Base-by-base conservation (phyloP, 2,888 invertebrate species). In the Anagyrus pseudococci region DNA sequence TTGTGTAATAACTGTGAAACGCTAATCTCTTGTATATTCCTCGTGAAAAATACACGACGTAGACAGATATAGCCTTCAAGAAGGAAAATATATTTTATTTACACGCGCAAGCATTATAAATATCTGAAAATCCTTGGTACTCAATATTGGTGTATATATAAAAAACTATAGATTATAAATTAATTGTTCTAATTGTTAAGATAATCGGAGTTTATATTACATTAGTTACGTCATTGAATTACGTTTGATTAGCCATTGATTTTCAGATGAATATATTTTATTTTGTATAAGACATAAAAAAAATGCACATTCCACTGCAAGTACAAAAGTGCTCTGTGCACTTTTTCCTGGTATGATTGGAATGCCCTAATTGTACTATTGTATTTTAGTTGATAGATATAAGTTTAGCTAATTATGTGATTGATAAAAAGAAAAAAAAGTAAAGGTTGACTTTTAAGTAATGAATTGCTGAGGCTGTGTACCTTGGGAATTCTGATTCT, bases 241-340 rank as follows among this genome's bases (percentile, higher is more conserved):
- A 41, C 19, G 52, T 23, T 50, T 50, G 29, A 40, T 57, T 53
- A n/a, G 46, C 57, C 55, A 66, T 62, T 49, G 50, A 67, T 63
- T 65, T 61, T 64, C 60, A 57, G 58, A 68, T 53, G 23, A 64
- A 62, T 47, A 65, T 62, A 57, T 58, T 66, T 66, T 64, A 56
- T 58, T 48, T 52, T 46, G 23, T n/a, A 48, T 44, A 1, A 62
- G 49, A 54, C 58, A 55, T 53, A 56, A 50, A 48, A 67, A 52
- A 60, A 60, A 71, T 74, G 68, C 71, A 73, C 73, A 73, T 74
- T 73, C 71, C 71, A 73, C 69, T 62, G 40, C 69, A 69, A 73
- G 74, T 76, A 73, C 72, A 75, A n/a, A 75, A 68, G 65, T 57
- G 62, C 62, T 59, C 17, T 13, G 47, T 29, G 64, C 62, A 55